Percentiles rank a stretch among this genome's conserved stretches.
These are phyloP conservation scores for Ditylenchus weischeri DNA, from an alignment of 2,888 invertebrate genomes.

Conservation along the genomic window DNA sequence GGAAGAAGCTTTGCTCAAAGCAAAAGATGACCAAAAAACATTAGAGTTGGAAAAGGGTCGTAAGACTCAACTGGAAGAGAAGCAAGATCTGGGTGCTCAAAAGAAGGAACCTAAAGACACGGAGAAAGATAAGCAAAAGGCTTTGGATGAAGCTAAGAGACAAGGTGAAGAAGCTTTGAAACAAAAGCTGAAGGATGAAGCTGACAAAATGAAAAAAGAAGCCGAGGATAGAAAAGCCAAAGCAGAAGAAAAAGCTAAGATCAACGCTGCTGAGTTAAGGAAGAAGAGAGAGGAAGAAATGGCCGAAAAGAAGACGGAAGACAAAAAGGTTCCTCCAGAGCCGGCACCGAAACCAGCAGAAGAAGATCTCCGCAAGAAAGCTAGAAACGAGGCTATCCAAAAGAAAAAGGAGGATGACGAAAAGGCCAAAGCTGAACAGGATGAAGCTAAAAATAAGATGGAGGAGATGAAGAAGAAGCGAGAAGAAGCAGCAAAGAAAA, in stretches of 20 bases:
- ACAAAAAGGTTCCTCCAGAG: slow-evolving; percentile 15
- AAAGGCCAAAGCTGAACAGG: slow-evolving; percentile 23
- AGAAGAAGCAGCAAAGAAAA: slow-evolving; percentile 26
- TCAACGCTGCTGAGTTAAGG: slow-evolving; percentile 31
- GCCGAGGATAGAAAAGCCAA: slow-evolving; percentile 27
- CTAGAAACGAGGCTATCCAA: slow-evolving; percentile 17
- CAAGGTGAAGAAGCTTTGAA: slow-evolving; percentile 22
- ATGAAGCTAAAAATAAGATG: slow-evolving; percentile 25
- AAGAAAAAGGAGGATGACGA: slow-evolving; percentile 28
- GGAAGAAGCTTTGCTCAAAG: slow-evolving; percentile 4
- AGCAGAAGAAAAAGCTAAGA: slow-evolving; percentile 31
- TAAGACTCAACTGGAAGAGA: slow-evolving; percentile 20
- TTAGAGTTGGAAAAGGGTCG: background rate
- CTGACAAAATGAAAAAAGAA: slow-evolving; percentile 25
- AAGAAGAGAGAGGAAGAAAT: slow-evolving; percentile 25
- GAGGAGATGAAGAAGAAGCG: slow-evolving; percentile 16
- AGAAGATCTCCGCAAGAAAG: slow-evolving; percentile 20
- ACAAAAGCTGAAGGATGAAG: slow-evolving; percentile 25
- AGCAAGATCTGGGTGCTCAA: slow-evolving; percentile 22
- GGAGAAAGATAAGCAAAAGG: slow-evolving; percentile 20
- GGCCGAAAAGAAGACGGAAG: slow-evolving; percentile 23
- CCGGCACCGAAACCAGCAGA: slow-evolving; percentile 23
- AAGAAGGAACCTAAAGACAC: slow-evolving; percentile 18
- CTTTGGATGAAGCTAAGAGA: background rate
- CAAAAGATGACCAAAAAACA: background rate